Base-by-base conservation (phyloP, 2,888 invertebrate genomes). In the Tridacna gigas region DNA sequence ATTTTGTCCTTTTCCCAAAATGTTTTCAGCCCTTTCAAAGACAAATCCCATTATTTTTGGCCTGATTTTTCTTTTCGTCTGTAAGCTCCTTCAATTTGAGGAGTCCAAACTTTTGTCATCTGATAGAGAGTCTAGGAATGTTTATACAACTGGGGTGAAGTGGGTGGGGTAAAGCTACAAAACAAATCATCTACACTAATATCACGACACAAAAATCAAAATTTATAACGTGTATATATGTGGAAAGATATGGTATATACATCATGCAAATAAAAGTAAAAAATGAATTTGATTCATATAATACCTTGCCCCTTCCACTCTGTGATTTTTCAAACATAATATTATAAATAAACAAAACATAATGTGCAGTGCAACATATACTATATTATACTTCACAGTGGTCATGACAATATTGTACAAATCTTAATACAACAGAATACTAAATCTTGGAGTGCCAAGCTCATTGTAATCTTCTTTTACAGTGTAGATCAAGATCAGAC, bases 231-330 rank as follows among this genome's bases (percentile, higher is more conserved):
- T 20, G 51, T 71, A 51, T 48, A 71, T 71, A 25, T 51, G 3
- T 51, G 71, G 51, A 51, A 71, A 15, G 48, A 71, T 71, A 71
- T 25, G 37, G 47, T 71, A 22, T 51, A 71, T 51, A 67, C 28
- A 15, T 25, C 71, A 71, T 71, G 71, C 71, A 48, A 22, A 71
- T 22, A 47, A 71, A 71, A 51, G 15, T 25, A 71, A 47, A 20
- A 22, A 69, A 71, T 51, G 37, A 65, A 20, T 15, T 75, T 73
- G n/a, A 61, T 60, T 51, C 28, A 60, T 71, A 82, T 37, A 37
- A 37, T 82, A 82, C 82, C 82, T 82, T 82, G 67, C 82, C 79
- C 76, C 63, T 75, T 25, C 82, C 82, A 51, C 28, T 82, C 82
- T 82, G 82, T 76, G 37, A 25, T 71, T 51, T 25, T 45, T 71